Evolutionary conservation across 2,888 invertebrate genomes (phyloP).

Genomic region (Papilio gigon): DNA sequence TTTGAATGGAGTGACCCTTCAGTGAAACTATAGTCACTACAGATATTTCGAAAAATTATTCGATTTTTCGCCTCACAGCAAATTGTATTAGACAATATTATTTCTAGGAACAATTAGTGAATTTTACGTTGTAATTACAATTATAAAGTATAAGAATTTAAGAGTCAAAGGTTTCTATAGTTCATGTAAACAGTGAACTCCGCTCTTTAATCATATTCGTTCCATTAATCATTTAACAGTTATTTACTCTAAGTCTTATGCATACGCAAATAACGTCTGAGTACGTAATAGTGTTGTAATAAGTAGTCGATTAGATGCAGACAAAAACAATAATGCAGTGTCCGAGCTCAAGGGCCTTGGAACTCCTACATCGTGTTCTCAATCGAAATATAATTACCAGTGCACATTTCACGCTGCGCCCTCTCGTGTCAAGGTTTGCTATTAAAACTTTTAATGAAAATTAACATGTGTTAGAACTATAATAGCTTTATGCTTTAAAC

Average conservation of each 20-base stretch:
- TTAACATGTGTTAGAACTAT: constrained; percentile 24
- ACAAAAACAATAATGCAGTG: constrained; percentile 38
- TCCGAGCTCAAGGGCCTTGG: constrained; percentile 35
- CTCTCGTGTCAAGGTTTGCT: constrained; percentile 38
- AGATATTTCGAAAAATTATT: too few species aligned
- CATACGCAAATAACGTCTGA: constrained; percentile 27
- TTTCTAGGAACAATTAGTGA: too few species aligned
- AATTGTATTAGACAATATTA: too few species aligned
- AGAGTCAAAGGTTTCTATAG: background rate
- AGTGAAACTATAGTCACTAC: too few species aligned
- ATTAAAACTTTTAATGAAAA: constrained; percentile 27
- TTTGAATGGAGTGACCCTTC: too few species aligned
- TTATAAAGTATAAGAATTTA: background rate
- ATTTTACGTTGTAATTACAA: too few species aligned
- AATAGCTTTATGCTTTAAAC: background rate
- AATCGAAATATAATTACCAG: constrained; percentile 41
- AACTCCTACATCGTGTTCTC: constrained; percentile 32
- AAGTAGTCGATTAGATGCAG: constrained; percentile 25
- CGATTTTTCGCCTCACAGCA: too few species aligned
- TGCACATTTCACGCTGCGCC: constrained; percentile 38
- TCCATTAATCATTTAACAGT: constrained; percentile 3
- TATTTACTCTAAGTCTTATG: constrained; percentile 13
- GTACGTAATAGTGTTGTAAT: constrained; percentile 34
- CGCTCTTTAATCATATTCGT: constrained; percentile 13
- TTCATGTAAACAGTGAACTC: constrained; percentile 5